These are phyloP conservation scores for Momotus momota DNA, from an alignment of 2,797 vertebrate species.

Conservation along the genomic window DNA sequence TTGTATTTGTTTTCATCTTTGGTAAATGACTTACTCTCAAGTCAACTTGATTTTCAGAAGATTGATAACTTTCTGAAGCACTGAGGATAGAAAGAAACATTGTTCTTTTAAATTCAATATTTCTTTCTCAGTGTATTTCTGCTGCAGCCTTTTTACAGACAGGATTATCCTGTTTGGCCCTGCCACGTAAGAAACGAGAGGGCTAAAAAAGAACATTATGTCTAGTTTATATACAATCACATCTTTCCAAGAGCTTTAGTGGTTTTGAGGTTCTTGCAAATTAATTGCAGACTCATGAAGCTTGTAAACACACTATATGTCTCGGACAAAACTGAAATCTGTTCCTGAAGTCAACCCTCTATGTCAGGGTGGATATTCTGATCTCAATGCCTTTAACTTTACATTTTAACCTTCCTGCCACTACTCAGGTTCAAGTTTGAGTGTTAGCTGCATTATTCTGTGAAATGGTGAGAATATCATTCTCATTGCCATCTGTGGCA, in stretches of 20 bases:
- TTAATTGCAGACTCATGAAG: not conserved
- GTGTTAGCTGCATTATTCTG: not conserved
- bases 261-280: not conserved
- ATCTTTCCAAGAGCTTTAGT: not conserved
- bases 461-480: not conserved
- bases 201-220: not conserved
- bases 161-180: not conserved
- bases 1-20: not conserved
- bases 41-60: not conserved
- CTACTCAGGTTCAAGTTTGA: not conserved
- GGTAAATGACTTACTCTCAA: not conserved
- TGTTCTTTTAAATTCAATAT: not conserved
- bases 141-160: not conserved
- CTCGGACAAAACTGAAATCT: not conserved
- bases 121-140: not conserved
- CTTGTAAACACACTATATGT: not conserved
- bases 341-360: rapidly evolving
- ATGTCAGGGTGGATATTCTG: not conserved
- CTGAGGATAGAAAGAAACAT: not conserved
- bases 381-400: not conserved
- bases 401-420: not conserved
- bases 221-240: not conserved
- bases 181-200: not conserved
- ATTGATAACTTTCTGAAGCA: not conserved
- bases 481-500: not conserved